Evolutionary conservation across 1,140 invertebrate genomes (phyloP), one percentile per base, ranked within the genome.

Genomic region (Semibalanus balanoides): DNA sequence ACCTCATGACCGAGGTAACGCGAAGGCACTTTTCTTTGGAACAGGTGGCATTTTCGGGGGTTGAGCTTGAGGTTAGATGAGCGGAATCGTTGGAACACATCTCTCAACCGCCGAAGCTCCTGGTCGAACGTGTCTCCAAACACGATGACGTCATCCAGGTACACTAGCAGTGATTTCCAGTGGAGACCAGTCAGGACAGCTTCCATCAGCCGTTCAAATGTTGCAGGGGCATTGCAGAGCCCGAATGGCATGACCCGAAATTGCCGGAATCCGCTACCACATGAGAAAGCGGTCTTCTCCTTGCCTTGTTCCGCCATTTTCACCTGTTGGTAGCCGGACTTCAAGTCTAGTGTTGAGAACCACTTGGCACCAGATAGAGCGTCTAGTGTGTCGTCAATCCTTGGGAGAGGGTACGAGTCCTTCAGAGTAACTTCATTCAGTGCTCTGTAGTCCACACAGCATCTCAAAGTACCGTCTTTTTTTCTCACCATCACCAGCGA

Each of bases 341-440:
- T 35, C 3, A 80, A 22, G 3, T 80, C 77, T 51, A 80, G 70
- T 40, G 77, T 80, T 0, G 74, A 80, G 74, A 79, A 79, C 0
- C 30, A 80, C 30, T 76, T 22, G 30, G 29, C 40, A 43, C 74
- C 78, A 14, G 3, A 14, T 31, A 79, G 7, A 22, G 3, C 22
- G 29, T 80, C 74, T 30, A 80, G 40, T 27, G 35, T 77, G 29
- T 79, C 78, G 35, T 80, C 78, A 22, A 79, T 80, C 27, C 74
- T 51, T n/a, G 51, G 76, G 0, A 79, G 74, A 1, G 75, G 79
- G 51, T 73, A 79, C 70, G 43, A 30, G 27, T 77, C 76, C 30
- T 28, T 64, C 5, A 76, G 51, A 0, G 76, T 77, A 0, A 75
- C 30, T 30, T 30, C 14, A 64, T 77, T 77, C n/a, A 77, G 64